Base-by-base conservation (phyloP, 1,140 invertebrate species). In the Theocolax elegans region DNA sequence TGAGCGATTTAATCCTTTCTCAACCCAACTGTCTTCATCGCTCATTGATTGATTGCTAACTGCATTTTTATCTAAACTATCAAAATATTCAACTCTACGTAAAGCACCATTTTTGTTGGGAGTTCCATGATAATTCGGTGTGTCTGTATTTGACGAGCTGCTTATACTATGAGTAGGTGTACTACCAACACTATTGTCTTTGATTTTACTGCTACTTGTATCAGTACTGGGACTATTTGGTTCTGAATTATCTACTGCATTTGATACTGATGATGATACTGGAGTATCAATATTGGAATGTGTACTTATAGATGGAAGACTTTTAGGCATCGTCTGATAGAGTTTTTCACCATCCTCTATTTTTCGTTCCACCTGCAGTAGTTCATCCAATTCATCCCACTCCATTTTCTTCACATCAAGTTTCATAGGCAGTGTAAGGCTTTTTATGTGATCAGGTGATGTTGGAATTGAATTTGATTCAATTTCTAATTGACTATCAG, bases 241-340 rank as follows among this genome's bases (percentile, higher is more conserved):
- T 54, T 79, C 76, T 23, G 77, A 79, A 17, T 71, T 72, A 42
- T 82, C 78, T 6, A 73, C 68, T 63, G 73, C 83, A 10, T 80
- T 81, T 44, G 81, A 79, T 51, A 67, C 75, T 0, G 78, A 78
- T 63, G 79, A 80, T 68, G 78, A 72, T 21, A 75, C 72, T 65
- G 79, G 58, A 23, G 73, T 75, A 13, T 81, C 80, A 49, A 67
- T 65, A 66, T 76, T 85, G 71, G 86, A 86, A 72, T 85, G 80
- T 72, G 87, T 87, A 56, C 83, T 83, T 74, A 86, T 87, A 2
- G 89, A 91, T 2, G 89, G 88, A 48, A 92, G 77, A 78, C 86
- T 87, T n/a, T 88, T 86, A 0, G 91, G 91, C 89, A 92, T 91
- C 2, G 91, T 93, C 84, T 90, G 90, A 80, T 92, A 92, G 13